phyloP scores from a whole-genome alignment of 2,888 invertebrate species.

The Leptinotarsa rubiginosa region DNA sequence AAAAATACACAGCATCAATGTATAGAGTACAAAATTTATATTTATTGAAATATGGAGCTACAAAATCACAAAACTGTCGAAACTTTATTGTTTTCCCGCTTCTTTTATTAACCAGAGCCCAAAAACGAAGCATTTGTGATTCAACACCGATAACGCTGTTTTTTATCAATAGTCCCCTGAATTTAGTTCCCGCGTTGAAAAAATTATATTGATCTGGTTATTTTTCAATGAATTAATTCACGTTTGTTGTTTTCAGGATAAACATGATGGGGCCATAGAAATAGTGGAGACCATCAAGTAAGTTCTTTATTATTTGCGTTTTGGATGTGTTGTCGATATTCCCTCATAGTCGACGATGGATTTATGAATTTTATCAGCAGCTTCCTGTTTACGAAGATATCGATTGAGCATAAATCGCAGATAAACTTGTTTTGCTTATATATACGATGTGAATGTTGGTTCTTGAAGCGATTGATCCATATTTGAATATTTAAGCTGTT shows the following conservation, averaged over 20 bases:
- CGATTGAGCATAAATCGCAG: not conserved
- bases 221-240: slow-evolving; percentile 15
- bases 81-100: too few species aligned
- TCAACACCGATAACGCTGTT: too few species aligned
- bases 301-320: slow-evolving; percentile 51
- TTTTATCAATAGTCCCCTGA: too few species aligned
- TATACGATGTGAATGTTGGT: not conserved
- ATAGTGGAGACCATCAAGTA: slow-evolving; percentile 92
- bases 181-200: too few species aligned
- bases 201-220: not conserved
- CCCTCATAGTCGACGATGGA: not conserved
- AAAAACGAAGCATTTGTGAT: too few species aligned
- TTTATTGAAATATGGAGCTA: too few species aligned
- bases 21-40: too few species aligned
- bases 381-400: slow-evolving; percentile 14
- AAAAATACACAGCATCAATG: too few species aligned
- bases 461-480: not conserved
- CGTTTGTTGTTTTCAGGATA: slow-evolving; percentile 72
- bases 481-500: not conserved
- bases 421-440: not conserved
- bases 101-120: too few species aligned
- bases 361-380: not conserved
- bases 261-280: slow-evolving; percentile 91
- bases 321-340: slow-evolving; percentile 3
- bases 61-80: too few species aligned